Conservation (phyloP, 1,140 invertebrate species). For the Marisa cornuarietis region DNA sequence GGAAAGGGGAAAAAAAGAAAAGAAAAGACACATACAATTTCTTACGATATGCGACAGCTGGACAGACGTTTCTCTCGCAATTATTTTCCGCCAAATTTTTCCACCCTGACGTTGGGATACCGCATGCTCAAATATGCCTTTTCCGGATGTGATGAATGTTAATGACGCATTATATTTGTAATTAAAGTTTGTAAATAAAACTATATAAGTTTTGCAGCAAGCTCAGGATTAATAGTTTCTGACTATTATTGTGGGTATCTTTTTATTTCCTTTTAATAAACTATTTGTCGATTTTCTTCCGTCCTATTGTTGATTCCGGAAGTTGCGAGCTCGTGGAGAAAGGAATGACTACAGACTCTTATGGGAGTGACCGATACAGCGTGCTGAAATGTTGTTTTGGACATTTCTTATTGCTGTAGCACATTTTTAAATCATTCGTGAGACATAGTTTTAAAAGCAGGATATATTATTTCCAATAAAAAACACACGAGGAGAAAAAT, state of each 20-base stretch:
- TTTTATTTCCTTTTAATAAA: neutral
- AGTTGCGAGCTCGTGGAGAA: slow-evolving; percentile 10
- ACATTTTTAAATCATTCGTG: too few species aligned
- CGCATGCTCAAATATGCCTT: neutral
- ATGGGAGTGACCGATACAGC: too few species aligned
- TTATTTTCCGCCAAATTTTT: neutral
- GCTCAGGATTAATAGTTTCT: neutral
- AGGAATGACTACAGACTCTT: too few species aligned
- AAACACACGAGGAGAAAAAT: slow-evolving; percentile 16
- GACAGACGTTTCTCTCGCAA: neutral
- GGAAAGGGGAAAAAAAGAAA: too few species aligned
- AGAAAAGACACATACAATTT: too few species aligned
- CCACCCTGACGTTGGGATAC: neutral
- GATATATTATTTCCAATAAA: neutral
- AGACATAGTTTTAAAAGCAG: too few species aligned
- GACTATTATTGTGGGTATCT: neutral
- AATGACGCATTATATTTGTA: slow-evolving; percentile 2
- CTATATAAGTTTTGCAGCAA: neutral
- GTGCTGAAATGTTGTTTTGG: too few species aligned
- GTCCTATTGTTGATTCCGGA: slow-evolving; percentile 18
- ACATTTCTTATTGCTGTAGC: too few species aligned
- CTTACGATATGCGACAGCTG: too few species aligned
- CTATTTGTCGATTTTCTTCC: neutral
- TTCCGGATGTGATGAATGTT: neutral
- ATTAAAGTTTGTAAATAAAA: neutral